Base-by-base conservation (phyloP, 2,797 vertebrate species). In the Poeciliopsis turneri region DNA sequence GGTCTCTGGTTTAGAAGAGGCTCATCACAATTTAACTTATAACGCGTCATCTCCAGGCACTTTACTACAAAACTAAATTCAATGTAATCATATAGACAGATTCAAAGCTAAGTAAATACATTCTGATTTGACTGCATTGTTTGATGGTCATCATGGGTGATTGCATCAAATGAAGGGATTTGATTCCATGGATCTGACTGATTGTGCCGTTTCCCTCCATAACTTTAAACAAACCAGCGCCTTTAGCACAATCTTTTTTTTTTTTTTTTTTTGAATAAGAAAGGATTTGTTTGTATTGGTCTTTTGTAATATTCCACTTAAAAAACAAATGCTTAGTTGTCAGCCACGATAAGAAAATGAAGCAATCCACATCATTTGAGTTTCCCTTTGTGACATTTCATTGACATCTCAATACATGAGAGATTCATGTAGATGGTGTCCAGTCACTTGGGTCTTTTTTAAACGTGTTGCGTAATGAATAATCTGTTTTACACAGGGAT, bases 361-460 rank as follows among this genome's bases (percentile, higher is more conserved):
- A 2, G 18, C 8, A 30, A 36, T 36, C 5, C 18, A 36, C 61
- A 39, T 41, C 16, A 66, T 57, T 57, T 5, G n/a, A 57, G n/a
- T 57, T 39, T 36, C 33, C 61, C 20, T 49, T 49, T 49, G 47
- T 0, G 18, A 49, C 47, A 33, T 10, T 39, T 66, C 39, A 11
- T 23, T 39, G 33, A 39, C 39, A 66, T 39, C 20, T 66, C 7
- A 5, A 49, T 20, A 49, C 47, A 49, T 39, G 20, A 33, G 28
- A 33, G 30, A 36, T 33, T 30, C 5, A 33, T 33, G 4, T 41
- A 66, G 28, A 20, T 49, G 82, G 77, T 75, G 76, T 76, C 5
- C 13, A 4, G 2, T 46, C 6, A 79, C 74, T 64, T 69, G 39
- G 73, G 51, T 13, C 47, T 25, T 53, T 53, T 88, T 72, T 79